Evolutionary conservation across 2,797 vertebrate genomes (phyloP), one percentile per base, ranked within the genome.

Genomic region (Holocentrus rufus): DNA sequence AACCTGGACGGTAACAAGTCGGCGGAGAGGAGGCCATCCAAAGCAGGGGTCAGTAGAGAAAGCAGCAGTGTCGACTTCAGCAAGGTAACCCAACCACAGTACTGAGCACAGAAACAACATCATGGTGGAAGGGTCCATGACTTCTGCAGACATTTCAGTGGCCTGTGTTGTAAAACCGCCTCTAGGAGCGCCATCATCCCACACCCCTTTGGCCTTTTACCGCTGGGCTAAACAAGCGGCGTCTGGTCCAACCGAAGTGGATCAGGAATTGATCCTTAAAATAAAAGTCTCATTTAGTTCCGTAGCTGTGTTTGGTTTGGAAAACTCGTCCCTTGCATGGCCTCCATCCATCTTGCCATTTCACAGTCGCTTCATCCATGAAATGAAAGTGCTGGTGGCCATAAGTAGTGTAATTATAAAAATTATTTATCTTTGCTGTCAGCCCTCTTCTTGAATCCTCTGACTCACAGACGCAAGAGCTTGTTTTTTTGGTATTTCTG

Each of bases 61-160:
- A 95, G 96, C 92, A 97, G 95, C 91, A 96, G 95, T 1, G 96
- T 97, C 90, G 95, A 98, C 92, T 97, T 98, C 89, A 97, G 96
- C 93, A 97, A 96, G 95, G 97, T 98, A 96, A 94, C 79, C 77
- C 73, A 70, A 78, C 72, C 76, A 50, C 70, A 86, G 86, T 84
- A 82, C 89, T 89, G 88, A 88, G 90, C 87, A 85, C 62, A 87
- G 85, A 80, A 65, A 81, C 72, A 44, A 84, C 68, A 20, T 81
- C 68, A 59, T 77, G 74, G 53, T 80, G 79, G 66, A 81, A 30
- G 58, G 49, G 60, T 63, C 79, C 76, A 64, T 94, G 79, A 66
- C 64, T 47, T 73, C 69, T 64, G 57, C 75, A 54, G 72, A 76
- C 79, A 77, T 88, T 73, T 80, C 66, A 65, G 20, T 60, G 65